phyloP scores from a whole-genome alignment of 2,113 vertebrate genomes.

The Epinephelus fuscoguttatus region DNA sequence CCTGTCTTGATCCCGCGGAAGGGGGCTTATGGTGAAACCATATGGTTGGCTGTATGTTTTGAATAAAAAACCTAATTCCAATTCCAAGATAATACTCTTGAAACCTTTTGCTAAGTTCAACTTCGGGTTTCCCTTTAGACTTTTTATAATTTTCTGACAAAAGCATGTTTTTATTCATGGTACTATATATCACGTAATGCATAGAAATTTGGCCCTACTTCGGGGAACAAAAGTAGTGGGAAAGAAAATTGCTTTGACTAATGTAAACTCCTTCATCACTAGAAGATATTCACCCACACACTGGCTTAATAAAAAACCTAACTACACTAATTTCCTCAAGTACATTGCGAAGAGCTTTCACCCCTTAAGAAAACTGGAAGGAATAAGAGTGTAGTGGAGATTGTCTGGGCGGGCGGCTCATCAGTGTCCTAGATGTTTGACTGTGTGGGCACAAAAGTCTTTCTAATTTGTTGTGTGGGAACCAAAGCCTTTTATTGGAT shows the following conservation, averaged over 20 bases:
- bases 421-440: constrained; percentile 39
- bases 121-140: background rate
- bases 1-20: constrained; percentile 27
- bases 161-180: constrained; percentile 1
- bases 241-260: constrained; percentile 44
- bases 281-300: constrained; percentile 36
- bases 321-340: constrained; percentile 27
- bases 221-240: constrained; percentile 14
- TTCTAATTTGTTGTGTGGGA: constrained; percentile 40
- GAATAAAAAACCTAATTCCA: constrained; percentile 17
- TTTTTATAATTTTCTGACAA: constrained; percentile 10
- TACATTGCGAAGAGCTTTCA: constrained; percentile 27
- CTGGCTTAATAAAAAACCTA: constrained; percentile 6
- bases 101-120: constrained; percentile 17
- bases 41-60: constrained; percentile 15
- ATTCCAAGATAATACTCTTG: constrained; percentile 31
- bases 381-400: constrained; percentile 5
- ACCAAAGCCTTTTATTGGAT: constrained; percentile 37
- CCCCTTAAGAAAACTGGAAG: constrained; percentile 15
- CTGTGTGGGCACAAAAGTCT: constrained; percentile 45
- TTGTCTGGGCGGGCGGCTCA: constrained; percentile 10
- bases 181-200: background rate
- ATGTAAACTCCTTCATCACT: constrained; percentile 22
- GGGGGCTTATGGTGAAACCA: constrained; percentile 28
- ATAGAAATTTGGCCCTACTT: background rate